Conservation (phyloP, 1,140 invertebrate species). For the Camponotus pennsylvanicus region DNA sequence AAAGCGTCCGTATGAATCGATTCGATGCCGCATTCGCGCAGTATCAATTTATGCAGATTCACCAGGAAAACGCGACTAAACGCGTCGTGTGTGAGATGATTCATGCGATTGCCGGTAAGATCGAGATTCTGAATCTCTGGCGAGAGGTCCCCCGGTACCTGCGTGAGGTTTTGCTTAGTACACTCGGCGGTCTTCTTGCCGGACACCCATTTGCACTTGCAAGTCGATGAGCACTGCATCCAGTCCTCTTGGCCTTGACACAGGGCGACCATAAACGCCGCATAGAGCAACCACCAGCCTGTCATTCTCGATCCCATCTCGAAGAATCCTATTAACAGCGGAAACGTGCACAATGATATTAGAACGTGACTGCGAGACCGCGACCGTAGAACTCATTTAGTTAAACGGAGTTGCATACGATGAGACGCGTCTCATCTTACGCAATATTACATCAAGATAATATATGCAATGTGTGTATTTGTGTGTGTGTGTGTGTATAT, state of each 20-base stretch:
- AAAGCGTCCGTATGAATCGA: conserved; percentile 91
- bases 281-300: conserved; percentile 72
- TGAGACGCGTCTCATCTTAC: conserved; percentile 34
- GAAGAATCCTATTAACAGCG: conserved; percentile 72
- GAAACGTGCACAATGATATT: conserved; percentile 54
- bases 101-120: conserved; percentile 91
- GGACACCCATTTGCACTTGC: conserved; percentile 92
- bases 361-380: conserved; percentile 45
- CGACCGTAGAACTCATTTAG: conserved; percentile 44
- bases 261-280: conserved; percentile 65
- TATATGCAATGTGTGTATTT: no score
- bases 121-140: conserved; percentile 92
- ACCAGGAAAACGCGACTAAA: conserved; percentile 90
- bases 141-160: conserved; percentile 91
- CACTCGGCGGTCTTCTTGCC: conserved; percentile 95
- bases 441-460: conserved; percentile 7
- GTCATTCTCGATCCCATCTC: conserved; percentile 75
- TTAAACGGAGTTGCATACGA: conserved; percentile 22
- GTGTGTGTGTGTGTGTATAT: neutral
- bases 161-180: conserved; percentile 87
- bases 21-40: conserved; percentile 91
- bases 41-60: conserved; percentile 93
- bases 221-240: conserved; percentile 87
- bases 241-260: conserved; percentile 86
- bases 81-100: conserved; percentile 88